Conservation (phyloP, 2,888 invertebrate species). For the Stenchaetothrips biformis region DNA sequence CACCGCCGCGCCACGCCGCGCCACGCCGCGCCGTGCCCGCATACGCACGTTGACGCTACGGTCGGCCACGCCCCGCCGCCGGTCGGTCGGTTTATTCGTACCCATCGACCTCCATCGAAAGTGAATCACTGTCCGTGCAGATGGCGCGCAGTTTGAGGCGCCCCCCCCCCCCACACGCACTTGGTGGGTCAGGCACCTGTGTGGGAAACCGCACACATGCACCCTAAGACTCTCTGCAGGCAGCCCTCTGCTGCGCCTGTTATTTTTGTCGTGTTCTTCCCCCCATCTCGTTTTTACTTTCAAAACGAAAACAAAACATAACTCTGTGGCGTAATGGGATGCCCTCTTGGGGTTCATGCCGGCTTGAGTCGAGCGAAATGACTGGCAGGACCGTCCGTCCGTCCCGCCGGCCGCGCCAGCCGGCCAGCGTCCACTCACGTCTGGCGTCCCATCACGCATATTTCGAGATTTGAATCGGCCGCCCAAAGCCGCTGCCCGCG, state of each 20-base stretch:
- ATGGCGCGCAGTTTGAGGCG: not conserved
- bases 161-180: too few relatives aligned
- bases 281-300: too few relatives aligned
- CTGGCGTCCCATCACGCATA: conserved; percentile 8
- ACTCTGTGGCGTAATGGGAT: too few relatives aligned
- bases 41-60: too few relatives aligned
- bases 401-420: not conserved
- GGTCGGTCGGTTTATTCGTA: not conserved
- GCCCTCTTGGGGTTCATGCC: not conserved
- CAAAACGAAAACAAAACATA: too few relatives aligned
- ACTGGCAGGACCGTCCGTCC: not conserved
- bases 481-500: not conserved
- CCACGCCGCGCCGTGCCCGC: not conserved
- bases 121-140: conserved; percentile 7
- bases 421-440: not conserved
- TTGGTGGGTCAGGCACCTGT: not conserved
- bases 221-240: not conserved
- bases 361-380: not conserved
- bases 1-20: not conserved
- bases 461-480: conserved; percentile 16
- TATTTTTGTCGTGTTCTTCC: not conserved
- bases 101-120: conserved; percentile 21
- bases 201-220: not conserved
- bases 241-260: not conserved
- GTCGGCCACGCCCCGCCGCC: not conserved